Percentiles rank a stretch among this genome's conserved stretches.
Evolutionary conservation across 1,140 invertebrate species (phyloP).

Genomic region (Drosophila paulistorum): DNA sequence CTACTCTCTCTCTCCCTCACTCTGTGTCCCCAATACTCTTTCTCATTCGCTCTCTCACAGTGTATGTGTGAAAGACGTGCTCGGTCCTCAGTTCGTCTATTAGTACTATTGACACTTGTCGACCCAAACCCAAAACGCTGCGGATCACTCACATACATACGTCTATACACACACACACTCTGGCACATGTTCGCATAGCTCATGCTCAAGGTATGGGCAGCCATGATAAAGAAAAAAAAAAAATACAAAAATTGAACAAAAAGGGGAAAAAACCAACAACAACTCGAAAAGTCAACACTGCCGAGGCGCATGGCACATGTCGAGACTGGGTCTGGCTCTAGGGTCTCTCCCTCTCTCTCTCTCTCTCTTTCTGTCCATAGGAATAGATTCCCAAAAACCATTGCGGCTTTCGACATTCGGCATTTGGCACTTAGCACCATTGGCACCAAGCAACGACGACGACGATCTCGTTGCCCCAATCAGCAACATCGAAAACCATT

Average conservation of each 20-base stretch:
- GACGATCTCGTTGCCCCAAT: slow-evolving; percentile 43
- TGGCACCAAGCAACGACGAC: slow-evolving; percentile 69
- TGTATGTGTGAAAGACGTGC: slow-evolving; percentile 38
- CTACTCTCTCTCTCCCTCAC: background rate
- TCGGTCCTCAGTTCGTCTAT: slow-evolving; percentile 62
- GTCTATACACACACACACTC: slow-evolving; percentile 36
- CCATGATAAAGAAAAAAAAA: slow-evolving; percentile 6
- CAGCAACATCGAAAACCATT: slow-evolving; percentile 36
- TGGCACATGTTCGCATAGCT: slow-evolving; percentile 21
- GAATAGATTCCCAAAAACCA: background rate
- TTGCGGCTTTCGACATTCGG: slow-evolving; percentile 66
- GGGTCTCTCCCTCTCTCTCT: background rate
- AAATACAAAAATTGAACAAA: slow-evolving; percentile 29
- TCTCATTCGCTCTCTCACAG: background rate
- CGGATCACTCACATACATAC: slow-evolving; percentile 65
- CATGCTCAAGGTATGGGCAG: slow-evolving; percentile 42
- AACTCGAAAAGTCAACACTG: slow-evolving; percentile 74
- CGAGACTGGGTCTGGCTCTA: slow-evolving; percentile 38
- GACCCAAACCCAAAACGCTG: slow-evolving; percentile 54
- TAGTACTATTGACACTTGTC: slow-evolving; percentile 80
- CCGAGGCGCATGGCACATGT: slow-evolving; percentile 67
- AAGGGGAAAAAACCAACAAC: slow-evolving; percentile 32
- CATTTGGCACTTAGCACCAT: slow-evolving; percentile 80
- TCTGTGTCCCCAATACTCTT: background rate
- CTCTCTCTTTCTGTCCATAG: slow-evolving; percentile 1